Conservation (phyloP, 2,113 vertebrate genomes). For the Puffinus mauretanicus region DNA sequence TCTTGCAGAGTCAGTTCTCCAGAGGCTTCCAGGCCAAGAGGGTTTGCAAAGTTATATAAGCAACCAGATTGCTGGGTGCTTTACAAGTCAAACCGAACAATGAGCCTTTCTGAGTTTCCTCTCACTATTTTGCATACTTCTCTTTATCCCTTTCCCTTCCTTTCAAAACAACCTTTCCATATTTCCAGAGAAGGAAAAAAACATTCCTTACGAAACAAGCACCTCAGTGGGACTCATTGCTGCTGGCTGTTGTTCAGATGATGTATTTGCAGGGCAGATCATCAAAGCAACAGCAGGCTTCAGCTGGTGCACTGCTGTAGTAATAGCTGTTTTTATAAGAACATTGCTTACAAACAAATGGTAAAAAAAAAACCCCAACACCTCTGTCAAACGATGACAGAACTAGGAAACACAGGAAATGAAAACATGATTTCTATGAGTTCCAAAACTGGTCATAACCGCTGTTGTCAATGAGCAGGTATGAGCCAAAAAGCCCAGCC, state of each 20-base stretch:
- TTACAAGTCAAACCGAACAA: not conserved
- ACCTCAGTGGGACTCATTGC: slow-evolving; percentile 1
- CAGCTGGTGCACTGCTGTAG: not conserved
- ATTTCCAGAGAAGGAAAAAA: not conserved
- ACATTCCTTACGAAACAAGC: not conserved
- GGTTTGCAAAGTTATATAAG: not conserved
- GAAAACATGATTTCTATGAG: not conserved
- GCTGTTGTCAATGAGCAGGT: not conserved
- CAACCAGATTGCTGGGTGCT: not conserved
- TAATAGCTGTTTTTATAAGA: not conserved
- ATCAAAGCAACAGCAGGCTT: slow-evolving; percentile 49
- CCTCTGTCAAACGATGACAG: not conserved
- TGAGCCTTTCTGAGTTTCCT: not conserved
- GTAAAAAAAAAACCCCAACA: not conserved
- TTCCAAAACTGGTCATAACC: not conserved
- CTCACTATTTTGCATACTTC: not conserved
- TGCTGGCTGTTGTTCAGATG: slow-evolving; percentile 41
- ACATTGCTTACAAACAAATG: not conserved
- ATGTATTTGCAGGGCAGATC: slow-evolving; percentile 30
- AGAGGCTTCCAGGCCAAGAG: not conserved
- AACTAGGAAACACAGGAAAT: not conserved
- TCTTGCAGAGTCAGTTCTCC: not conserved
- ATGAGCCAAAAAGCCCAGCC: not conserved
- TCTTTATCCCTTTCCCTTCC: not conserved
- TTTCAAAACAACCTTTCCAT: not conserved